phyloP scores from a whole-genome alignment of 2,888 invertebrate species.

The Desoria tigrina region DNA sequence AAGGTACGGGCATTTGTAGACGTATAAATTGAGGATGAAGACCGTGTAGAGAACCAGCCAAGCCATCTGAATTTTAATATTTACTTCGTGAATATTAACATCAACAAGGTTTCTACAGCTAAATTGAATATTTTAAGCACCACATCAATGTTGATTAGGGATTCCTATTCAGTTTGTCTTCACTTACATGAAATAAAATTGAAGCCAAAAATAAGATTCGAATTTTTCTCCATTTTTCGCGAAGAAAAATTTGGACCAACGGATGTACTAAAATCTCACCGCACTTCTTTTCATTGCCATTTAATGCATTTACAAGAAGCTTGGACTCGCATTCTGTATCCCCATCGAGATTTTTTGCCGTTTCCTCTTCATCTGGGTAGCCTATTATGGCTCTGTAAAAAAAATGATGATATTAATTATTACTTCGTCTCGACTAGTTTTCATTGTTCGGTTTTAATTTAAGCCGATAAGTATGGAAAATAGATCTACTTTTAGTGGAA shows the following conservation, averaged over 20 bases:
- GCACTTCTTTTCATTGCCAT: conserved; percentile 28
- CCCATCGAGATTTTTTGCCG: too few relatives aligned
- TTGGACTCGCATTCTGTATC: conserved; percentile 34
- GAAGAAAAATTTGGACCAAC: conserved; percentile 37
- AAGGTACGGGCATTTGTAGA: conserved; percentile 36
- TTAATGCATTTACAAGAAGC: conserved; percentile 30
- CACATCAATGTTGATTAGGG: too few relatives aligned
- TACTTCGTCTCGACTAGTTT: too few relatives aligned
- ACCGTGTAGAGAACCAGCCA: conserved; percentile 40
- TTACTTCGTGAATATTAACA: background rate
- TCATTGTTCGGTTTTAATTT: too few relatives aligned
- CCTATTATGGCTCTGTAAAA: conserved; percentile 37
- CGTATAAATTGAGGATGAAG: conserved; percentile 36
- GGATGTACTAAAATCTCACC: conserved; percentile 39
- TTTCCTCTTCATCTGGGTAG: conserved; percentile 9
- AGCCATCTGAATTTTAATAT: conserved; percentile 32
- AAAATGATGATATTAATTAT: background rate
- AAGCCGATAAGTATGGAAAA: too few relatives aligned
- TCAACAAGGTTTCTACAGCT: background rate
- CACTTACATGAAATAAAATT: conserved; percentile 40
- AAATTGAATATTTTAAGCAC: background rate
- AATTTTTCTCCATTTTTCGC: conserved; percentile 42
- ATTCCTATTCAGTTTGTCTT: too few relatives aligned
- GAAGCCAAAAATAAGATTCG: conserved; percentile 37
- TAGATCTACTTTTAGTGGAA: too few relatives aligned